Percentiles rank a stretch among this genome's conserved stretches.
Evolutionary conservation across 37 sponge, comb jelly and placozoan species (phyloP).

Genomic region (Spongilla lacustris): DNA sequence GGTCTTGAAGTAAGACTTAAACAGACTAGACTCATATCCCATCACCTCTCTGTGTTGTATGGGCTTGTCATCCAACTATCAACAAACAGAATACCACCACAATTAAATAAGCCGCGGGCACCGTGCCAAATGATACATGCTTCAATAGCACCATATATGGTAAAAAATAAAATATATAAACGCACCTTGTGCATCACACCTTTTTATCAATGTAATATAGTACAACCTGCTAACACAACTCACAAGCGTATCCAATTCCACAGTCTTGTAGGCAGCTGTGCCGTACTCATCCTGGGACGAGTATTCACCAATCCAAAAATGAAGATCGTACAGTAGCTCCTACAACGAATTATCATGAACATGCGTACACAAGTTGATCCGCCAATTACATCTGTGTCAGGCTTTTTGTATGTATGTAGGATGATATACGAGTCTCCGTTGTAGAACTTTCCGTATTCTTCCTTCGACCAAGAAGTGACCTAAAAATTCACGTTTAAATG

Average conservation of each 20-base stretch:
- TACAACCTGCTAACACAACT: conserved; percentile 13
- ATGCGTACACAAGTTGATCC: neutral
- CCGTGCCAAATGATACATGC: neutral
- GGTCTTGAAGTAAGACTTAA: conserved; percentile 88
- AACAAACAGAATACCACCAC: neutral
- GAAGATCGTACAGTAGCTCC: conserved; percentile 89
- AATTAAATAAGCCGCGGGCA: neutral
- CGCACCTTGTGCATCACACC: neutral
- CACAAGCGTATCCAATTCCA: conserved; percentile 97
- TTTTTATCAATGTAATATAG: too few relatives aligned
- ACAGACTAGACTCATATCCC: conserved; percentile 87
- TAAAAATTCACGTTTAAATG: neutral
- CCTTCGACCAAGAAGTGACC: conserved; percentile 88
- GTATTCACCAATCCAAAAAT: conserved; percentile 97
- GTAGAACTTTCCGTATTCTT: conserved; percentile 95
- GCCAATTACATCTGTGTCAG: conserved; percentile 21
- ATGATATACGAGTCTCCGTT: conserved; percentile 99
- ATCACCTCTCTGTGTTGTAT: conserved; percentile 97
- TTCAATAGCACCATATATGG: neutral
- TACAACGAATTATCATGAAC: conserved; percentile 14
- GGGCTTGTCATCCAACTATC: conserved; percentile 94
- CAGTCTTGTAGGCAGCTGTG: conserved; percentile 99
- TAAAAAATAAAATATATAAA: neutral
- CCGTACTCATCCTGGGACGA: conserved; percentile 99
- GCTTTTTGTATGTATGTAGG: conserved; percentile 94